Conservation (phyloP, 2,113 vertebrate genomes). For the Nerophis ophidion region DNA sequence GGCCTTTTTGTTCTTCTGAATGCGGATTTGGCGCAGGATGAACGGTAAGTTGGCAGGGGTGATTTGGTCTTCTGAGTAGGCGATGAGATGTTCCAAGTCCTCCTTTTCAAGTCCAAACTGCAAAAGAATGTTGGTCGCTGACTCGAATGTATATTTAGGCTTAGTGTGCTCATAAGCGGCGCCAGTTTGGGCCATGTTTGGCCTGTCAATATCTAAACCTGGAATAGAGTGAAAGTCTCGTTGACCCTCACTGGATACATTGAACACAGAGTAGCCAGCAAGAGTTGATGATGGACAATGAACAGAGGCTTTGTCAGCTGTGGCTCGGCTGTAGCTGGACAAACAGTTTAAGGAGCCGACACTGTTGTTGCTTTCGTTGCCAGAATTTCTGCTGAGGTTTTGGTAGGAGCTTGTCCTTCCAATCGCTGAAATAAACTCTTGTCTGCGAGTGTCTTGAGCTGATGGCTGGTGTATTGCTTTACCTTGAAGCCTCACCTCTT, state of each 20-base stretch:
- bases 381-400: constrained; percentile 16
- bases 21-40: constrained; percentile 84
- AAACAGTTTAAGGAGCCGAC: constrained; percentile 47
- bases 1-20: constrained; percentile 76
- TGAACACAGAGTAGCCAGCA: constrained; percentile 18
- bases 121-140: constrained; percentile 83
- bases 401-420: constrained; percentile 9
- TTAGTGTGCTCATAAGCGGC: constrained; percentile 24
- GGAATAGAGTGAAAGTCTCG: constrained; percentile 23
- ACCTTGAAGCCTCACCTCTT: constrained; percentile 67
- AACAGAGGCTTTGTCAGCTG: constrained; percentile 12
- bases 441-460: constrained; percentile 51
- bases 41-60: constrained; percentile 88
- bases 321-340: constrained; percentile 22
- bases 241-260: constrained; percentile 2
- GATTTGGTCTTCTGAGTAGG: constrained; percentile 87
- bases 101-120: constrained; percentile 90
- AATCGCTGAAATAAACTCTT: constrained; percentile 22
- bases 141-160: constrained; percentile 81
- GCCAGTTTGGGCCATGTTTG: neutral
- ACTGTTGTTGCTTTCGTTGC: constrained; percentile 6
- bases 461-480: constrained; percentile 58
- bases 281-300: constrained; percentile 39
- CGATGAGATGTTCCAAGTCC: constrained; percentile 86
- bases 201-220: constrained; percentile 35